Percentiles rank a stretch among this genome's conserved stretches.
These are phyloP conservation scores for Chloromyia formosa DNA, from an alignment of 2,888 invertebrate genomes.

Conservation along the genomic window DNA sequence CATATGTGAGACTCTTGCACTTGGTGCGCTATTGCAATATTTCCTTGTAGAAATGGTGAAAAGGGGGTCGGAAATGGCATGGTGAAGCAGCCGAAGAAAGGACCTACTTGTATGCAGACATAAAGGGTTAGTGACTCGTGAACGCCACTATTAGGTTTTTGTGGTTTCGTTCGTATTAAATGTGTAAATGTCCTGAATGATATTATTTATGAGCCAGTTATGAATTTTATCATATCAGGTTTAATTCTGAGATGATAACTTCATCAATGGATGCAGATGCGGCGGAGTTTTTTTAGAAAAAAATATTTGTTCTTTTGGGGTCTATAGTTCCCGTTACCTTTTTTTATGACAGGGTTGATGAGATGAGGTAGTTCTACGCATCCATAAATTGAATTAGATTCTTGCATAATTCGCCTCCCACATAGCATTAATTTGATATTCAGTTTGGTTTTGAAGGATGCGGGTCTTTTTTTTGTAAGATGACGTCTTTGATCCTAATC, in stretches of 20 bases:
- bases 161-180: constrained; percentile 1
- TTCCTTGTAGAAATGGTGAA: constrained; percentile 1
- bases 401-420: too few relatives aligned
- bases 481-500: too few relatives aligned
- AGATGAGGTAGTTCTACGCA: too few relatives aligned
- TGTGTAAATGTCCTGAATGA: not conserved
- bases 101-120: not conserved
- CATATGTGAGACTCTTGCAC: constrained; percentile 4
- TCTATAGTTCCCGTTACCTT: not conserved
- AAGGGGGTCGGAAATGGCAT: not conserved
- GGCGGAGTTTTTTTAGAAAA: too few relatives aligned
- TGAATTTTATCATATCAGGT: not conserved
- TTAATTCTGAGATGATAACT: not conserved
- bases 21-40: constrained; percentile 26
- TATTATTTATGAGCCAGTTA: not conserved
- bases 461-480: too few relatives aligned
- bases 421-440: too few relatives aligned
- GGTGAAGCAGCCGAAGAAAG: not conserved
- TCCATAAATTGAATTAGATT: too few relatives aligned
- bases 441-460: too few relatives aligned
- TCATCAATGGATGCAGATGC: too few relatives aligned
- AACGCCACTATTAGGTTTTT: constrained; percentile 12
- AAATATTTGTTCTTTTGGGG: too few relatives aligned
- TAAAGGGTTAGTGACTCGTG: constrained; percentile 27
- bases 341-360: too few relatives aligned